These are phyloP conservation scores for Microctenopoma stevenorrisi DNA, from an alignment of 2,797 vertebrate species.

Conservation along the genomic window DNA sequence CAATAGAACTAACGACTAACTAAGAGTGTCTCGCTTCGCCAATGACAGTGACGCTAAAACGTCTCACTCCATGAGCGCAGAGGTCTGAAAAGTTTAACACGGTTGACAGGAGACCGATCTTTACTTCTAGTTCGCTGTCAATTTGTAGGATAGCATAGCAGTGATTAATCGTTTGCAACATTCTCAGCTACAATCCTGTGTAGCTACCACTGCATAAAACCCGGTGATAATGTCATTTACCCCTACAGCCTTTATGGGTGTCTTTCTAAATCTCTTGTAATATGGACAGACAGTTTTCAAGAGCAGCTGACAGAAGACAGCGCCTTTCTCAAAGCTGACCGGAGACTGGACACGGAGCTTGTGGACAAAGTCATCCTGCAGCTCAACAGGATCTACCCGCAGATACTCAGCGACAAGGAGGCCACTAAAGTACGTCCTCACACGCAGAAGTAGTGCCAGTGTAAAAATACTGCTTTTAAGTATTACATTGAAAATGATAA, in stretches of 20 bases:
- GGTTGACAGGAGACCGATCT: background rate
- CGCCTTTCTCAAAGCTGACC: slow-evolving; percentile 84
- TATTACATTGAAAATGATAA: background rate
- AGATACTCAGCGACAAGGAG: slow-evolving; percentile 95
- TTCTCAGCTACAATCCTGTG: background rate
- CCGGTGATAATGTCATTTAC: background rate
- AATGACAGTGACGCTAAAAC: slow-evolving; percentile 2
- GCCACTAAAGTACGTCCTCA: slow-evolving; percentile 88
- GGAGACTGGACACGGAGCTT: slow-evolving; percentile 88
- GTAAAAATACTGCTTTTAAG: background rate
- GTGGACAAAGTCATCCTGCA: slow-evolving; percentile 95
- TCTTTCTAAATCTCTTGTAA: background rate
- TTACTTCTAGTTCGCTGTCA: background rate
- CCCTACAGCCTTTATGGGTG: background rate
- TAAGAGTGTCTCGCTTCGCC: slow-evolving; percentile 3
- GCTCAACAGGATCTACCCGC: slow-evolving; percentile 97
- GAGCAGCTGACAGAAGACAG: slow-evolving; percentile 91
- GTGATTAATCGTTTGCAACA: background rate
- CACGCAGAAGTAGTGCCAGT: too few species aligned
- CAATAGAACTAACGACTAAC: background rate
- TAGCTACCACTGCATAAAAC: background rate
- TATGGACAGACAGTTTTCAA: slow-evolving; percentile 81
- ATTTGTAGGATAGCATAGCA: background rate
- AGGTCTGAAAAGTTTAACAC: slow-evolving; percentile 55
- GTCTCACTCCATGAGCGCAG: slow-evolving; percentile 11